Base-by-base conservation (phyloP, 2,888 invertebrate species). In the Eupithecia subfuscata region DNA sequence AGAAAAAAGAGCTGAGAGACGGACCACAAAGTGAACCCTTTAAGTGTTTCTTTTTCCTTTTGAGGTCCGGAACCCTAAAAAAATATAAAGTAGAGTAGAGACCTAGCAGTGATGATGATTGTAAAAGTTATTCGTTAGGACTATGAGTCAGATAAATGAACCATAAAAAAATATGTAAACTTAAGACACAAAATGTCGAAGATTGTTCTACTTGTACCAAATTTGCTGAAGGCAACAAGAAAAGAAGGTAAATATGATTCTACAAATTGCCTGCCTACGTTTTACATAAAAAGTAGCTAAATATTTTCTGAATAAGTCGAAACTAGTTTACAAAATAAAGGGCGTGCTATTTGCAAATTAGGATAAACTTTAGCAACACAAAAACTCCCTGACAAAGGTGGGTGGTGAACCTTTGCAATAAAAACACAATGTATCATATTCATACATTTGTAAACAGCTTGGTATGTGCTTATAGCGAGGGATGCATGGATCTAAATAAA, bases 391-490 rank as follows among this genome's bases (percentile, higher is more conserved):
- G 76, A 76, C 72, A 76, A 75, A 75, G 74, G 74, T 37, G 30
- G 30, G 25, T n/a, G 73, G 72, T 37, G 18, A 40, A 69, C 73
- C 69, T 71, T 70, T 64, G 43, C 73, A 77, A 74, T 74, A 81
- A 82, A 81, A 84, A 82, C 71, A 77, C 77, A 79, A 64, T 80
- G 75, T 80, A 76, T 81, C 78, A 83, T 80, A 82, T 84, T 84
- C 84, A 83, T 85, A 83, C 84, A 85, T 86, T 86, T 84, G 83
- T 86, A 84, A 85, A 83, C 82, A 82, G 82, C 81, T 81, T 68
- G 68, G 68, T 43, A 16, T 14, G 16, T 64, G 14, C 43, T 68
- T 40, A 83, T 85, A 83, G 86, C 80, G 79, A 80, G 83, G 81
- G 83, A 82, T 84, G 82, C 83, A 78, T 80, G 80, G 81, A 83